Evolutionary conservation across 1,140 invertebrate genomes (phyloP), one percentile per base, ranked within the genome.

Genomic region (Drosophila pandora): DNA sequence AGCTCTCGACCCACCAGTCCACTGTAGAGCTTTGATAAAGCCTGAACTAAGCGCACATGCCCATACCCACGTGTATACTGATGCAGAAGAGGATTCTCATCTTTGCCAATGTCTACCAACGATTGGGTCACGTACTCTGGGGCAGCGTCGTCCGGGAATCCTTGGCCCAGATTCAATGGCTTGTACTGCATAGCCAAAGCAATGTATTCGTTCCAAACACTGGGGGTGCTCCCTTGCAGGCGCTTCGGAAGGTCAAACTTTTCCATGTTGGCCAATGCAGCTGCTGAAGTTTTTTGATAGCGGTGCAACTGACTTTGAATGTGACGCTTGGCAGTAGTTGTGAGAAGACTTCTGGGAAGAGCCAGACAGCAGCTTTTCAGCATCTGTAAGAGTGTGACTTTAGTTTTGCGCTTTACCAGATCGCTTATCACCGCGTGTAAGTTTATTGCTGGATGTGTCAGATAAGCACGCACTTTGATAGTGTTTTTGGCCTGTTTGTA

Each of bases 131-230:
- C 95, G 93, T 96, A 95, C 39, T 95, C 93, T 0, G 98, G 98
- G 13, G 97, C 95, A 77, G 95, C 94, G 93, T 96, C 98, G 92
- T 99, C 98, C 0, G 98, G 98, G 93, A 99, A 99, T 2, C 99
- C 99, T 94, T 99, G 98, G 0, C 99, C 99, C 34, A 99, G 93
- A 93, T 99, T 99, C 9, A 98, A 91, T 1, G 98, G 97, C 82
- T 99, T 97, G 82, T 97, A 94, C 78, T 99, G 95, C 47, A 94
- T 90, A 22, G 97, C 97, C 45, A 99, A 91, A 64, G 96, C 94
- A 63, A 97, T 97, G 91, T 99, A 99, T 92, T 99, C 98, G 23
- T 98, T 97, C 98, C 94, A 94, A 2, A 94, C 94, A 76, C 93
- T 94, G 65, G 93, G 93, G 82, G 93, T 93, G n/a, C 94, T 93